A percentile compares a stretch with the other conserved stretches of the same genome.
Evolutionary conservation across 2,113 vertebrate genomes (phyloP).

Genomic region (Mirounga angustirostris): DNA sequence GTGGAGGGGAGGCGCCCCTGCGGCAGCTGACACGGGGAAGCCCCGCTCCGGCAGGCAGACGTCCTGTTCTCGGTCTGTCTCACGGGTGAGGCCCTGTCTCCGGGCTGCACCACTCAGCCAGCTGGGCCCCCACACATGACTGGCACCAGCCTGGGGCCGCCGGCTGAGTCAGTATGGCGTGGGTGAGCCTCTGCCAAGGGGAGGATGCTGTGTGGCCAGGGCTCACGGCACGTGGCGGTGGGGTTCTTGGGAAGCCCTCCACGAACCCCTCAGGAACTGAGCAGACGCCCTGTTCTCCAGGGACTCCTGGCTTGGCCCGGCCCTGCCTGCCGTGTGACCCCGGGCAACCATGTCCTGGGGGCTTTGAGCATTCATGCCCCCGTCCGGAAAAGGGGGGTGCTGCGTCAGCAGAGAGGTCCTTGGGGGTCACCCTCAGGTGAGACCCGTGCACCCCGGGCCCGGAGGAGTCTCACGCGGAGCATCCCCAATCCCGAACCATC

Average conservation of each 20-base stretch:
- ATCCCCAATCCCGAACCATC: background rate
- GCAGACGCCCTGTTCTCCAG: background rate
- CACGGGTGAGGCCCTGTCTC: background rate
- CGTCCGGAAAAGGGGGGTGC: background rate
- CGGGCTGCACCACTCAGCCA: background rate
- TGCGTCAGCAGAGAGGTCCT: accelerated
- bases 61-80: background rate
- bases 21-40: background rate
- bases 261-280: accelerated
- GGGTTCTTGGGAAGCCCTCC: background rate
- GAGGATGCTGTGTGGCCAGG: accelerated
- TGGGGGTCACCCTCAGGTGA: background rate
- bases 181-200: background rate
- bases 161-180: background rate
- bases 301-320: background rate
- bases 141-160: background rate
- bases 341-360: background rate
- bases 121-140: background rate
- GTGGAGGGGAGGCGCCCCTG: background rate
- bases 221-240: accelerated
- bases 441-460: accelerated
- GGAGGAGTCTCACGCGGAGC: background rate
- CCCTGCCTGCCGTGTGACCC: accelerated
- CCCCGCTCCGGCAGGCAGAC: background rate
- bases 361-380: accelerated